Evolutionary conservation across 2,113 vertebrate species (phyloP), one percentile per base, ranked within the genome.

Genomic region (Euleptes europaea): DNA sequence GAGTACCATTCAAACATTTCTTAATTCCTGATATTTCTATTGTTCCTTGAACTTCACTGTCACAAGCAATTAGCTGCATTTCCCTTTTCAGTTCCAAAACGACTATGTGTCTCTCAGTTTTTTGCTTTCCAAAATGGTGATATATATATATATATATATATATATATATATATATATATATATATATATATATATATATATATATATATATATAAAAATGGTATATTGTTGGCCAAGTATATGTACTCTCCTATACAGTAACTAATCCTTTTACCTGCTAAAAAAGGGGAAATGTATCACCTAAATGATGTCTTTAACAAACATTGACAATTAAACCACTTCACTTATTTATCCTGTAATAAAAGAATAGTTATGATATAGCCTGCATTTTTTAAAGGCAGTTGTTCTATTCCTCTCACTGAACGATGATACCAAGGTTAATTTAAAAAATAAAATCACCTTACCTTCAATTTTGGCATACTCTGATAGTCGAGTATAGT

Each of bases 401-500:
- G 65, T 63, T 69, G 42, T 47, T 4, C 28, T 63, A 65, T 33
- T 69, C 92, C 91, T 85, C 82, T 1, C 80, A 87, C 88, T 92
- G 91, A 95, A 93, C 88, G 49, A 83, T 51, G 93, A 78, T 28
- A 91, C 92, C 86, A 91, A 42, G 60, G 71, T 74, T 92, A 95
- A 93, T 91, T 83, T 90, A 88, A 93, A 57, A 87, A 92, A 54
- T 91, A 88, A 91, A 93, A 93, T 83, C 80, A 82, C 91, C 97
- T 96, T 97, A 99, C 99, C 99, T 98, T 99, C 98, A 57, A 99
- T 96, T 97, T 99, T 99, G 95, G 99, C 99, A 91, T 99, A 99
- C 91, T 99, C 98, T 73, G 99, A 99, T 72, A 99, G 97, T 73
- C 98, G 98, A 78, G 98, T 98, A 94, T 99, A 99, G 96, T 99